Evolutionary conservation across 2,888 invertebrate species (phyloP).

Genomic region (Operophtera brumata): DNA sequence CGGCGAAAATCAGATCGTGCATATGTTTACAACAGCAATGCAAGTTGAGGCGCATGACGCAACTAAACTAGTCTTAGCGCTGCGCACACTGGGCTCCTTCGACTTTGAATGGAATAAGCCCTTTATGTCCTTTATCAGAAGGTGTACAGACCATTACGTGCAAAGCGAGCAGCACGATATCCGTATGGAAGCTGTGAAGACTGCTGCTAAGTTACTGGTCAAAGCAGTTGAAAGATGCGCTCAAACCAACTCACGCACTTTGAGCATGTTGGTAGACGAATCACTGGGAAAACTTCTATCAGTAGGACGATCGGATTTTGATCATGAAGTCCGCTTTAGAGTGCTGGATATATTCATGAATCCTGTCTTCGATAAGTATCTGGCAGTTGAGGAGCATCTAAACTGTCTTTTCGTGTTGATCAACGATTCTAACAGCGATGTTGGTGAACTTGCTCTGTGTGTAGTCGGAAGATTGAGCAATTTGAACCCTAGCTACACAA

Average conservation of each 20-base stretch:
- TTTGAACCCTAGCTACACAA: constrained; percentile 98
- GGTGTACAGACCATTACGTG: constrained; percentile 95
- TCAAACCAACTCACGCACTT: constrained; percentile 87
- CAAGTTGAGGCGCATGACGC: constrained; percentile 85
- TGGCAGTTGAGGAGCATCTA: constrained; percentile 97
- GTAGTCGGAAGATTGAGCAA: constrained; percentile 95
- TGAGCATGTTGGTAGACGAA: constrained; percentile 93
- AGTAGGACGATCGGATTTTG: constrained; percentile 97
- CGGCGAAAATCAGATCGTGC: constrained; percentile 70
- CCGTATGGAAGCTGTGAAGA: constrained; percentile 93
- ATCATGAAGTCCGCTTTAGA: constrained; percentile 94
- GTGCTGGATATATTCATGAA: constrained; percentile 95
- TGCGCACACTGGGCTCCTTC: constrained; percentile 94
- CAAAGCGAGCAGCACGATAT: constrained; percentile 95
- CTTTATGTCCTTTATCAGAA: constrained; percentile 93
- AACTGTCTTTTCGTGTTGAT: constrained; percentile 95
- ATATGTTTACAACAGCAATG: constrained; percentile 64
- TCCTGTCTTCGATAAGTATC: constrained; percentile 92
- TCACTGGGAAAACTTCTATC: constrained; percentile 94
- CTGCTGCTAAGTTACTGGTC: constrained; percentile 92
- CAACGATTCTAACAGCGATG: constrained; percentile 97
- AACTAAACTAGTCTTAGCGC: constrained; percentile 92
- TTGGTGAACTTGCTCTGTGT: constrained; percentile 94
- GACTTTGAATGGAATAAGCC: constrained; percentile 95
- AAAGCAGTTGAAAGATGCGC: constrained; percentile 87